Conservation (phyloP, 2,797 vertebrate genomes). For the Eospalax fontanierii region DNA sequence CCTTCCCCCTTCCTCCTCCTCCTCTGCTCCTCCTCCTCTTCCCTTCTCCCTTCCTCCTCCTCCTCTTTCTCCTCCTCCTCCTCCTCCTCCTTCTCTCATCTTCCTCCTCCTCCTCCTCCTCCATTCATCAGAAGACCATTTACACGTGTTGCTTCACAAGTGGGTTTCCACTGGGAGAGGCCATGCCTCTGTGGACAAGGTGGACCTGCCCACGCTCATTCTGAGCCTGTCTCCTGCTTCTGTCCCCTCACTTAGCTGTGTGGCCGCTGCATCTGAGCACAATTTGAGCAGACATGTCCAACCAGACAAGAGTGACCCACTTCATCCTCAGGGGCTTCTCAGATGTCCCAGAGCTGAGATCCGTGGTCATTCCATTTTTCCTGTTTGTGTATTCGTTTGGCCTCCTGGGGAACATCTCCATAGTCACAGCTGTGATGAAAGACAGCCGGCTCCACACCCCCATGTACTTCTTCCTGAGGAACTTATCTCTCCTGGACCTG, state of each 20-base stretch:
- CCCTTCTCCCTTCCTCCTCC: no score
- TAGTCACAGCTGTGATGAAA: slow-evolving; percentile 7
- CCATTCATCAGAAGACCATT: neutral
- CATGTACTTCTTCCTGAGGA: slow-evolving; percentile 53
- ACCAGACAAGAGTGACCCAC: slow-evolving; percentile 13
- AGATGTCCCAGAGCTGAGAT: neutral
- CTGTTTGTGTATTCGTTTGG: neutral
- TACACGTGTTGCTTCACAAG: accelerated
- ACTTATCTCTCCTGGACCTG: neutral
- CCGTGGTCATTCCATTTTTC: neutral
- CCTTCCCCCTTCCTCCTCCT: no score
- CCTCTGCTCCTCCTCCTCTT: no score
- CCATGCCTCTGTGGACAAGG: neutral
- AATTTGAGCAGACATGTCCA: neutral
- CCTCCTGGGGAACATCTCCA: slow-evolving; percentile 65
- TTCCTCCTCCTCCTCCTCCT: neutral
- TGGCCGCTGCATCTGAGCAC: neutral
- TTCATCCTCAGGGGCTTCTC: slow-evolving; percentile 67
- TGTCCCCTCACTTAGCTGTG: neutral
- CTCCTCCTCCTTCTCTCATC: no score
- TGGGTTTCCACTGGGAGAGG: no score
- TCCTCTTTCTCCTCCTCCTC: neutral
- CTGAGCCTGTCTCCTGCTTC: neutral
- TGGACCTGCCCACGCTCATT: accelerated
- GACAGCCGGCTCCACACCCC: slow-evolving; percentile 32